Conservation (phyloP, 2,888 invertebrate species). For the Microctonus brassicae region DNA sequence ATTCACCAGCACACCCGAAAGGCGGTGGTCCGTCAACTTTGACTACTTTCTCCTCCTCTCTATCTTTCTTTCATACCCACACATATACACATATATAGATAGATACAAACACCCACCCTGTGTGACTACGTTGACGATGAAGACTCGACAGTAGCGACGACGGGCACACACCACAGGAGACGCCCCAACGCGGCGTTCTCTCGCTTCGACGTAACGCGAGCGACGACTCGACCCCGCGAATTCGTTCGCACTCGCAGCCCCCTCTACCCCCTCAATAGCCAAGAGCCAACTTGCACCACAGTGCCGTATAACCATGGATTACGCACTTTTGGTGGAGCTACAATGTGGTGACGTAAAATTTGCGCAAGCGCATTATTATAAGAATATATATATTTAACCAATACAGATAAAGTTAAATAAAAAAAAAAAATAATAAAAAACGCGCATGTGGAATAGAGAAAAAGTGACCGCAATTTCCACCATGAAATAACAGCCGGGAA, state of each 20-base stretch:
- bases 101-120: too few relatives aligned
- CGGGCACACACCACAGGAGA: constrained; percentile 64
- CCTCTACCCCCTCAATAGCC: background rate
- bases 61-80: constrained; percentile 12
- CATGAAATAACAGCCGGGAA: too few relatives aligned
- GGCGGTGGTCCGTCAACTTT: constrained; percentile 35
- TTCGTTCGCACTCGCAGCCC: constrained; percentile 53
- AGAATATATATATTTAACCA: background rate
- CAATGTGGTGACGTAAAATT: background rate
- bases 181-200: constrained; percentile 65
- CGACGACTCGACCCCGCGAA: constrained; percentile 56
- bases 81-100: background rate
- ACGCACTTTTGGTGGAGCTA: background rate
- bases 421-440: too few relatives aligned
- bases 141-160: constrained; percentile 58
- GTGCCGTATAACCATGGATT: constrained; percentile 4
- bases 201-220: constrained; percentile 65
- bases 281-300: background rate
- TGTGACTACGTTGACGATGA: constrained; percentile 43
- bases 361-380: background rate
- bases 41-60: constrained; percentile 2
- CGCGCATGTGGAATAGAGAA: too few relatives aligned
- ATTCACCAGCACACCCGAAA: constrained; percentile 28
- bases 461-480: too few relatives aligned
- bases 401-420: too few relatives aligned